Conservation (phyloP, 53 echinoderm and acorn worm genomes). For the Henricia sp. region DNA sequence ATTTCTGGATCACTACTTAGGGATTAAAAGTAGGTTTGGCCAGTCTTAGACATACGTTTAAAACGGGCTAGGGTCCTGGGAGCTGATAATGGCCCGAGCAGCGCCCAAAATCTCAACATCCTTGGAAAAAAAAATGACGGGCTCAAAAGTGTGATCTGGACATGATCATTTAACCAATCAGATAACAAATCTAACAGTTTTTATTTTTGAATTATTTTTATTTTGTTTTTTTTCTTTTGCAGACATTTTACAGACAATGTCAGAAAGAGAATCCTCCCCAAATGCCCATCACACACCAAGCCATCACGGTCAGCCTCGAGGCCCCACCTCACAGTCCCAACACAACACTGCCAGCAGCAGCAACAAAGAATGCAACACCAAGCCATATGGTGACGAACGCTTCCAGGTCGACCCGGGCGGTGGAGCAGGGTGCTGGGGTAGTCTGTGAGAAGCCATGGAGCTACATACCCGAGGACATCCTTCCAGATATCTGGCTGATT, state of each 20-base stretch:
- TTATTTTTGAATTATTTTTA: too few relatives aligned
- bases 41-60: too few relatives aligned
- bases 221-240: conserved; percentile 19
- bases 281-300: background rate
- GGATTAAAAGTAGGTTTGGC: too few relatives aligned
- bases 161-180: too few relatives aligned
- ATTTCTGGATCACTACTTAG: too few relatives aligned
- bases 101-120: too few relatives aligned
- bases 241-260: conserved; percentile 96
- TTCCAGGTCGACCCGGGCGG: background rate
- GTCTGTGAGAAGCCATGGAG: conserved; percentile 93
- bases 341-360: conserved; percentile 10
- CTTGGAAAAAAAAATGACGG: too few relatives aligned
- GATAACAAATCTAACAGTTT: too few relatives aligned
- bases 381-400: too few relatives aligned
- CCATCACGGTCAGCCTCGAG: conserved; percentile 15
- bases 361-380: background rate
- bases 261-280: conserved; percentile 47
- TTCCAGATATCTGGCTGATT: conserved; percentile 94
- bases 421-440: conserved; percentile 15
- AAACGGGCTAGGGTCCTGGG: too few relatives aligned
- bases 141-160: too few relatives aligned
- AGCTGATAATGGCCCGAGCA: too few relatives aligned
- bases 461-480: conserved; percentile 89
- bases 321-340: background rate